Evolutionary conservation across 2,797 vertebrate genomes (phyloP).

Genomic region (Ceyx erithaca): DNA sequence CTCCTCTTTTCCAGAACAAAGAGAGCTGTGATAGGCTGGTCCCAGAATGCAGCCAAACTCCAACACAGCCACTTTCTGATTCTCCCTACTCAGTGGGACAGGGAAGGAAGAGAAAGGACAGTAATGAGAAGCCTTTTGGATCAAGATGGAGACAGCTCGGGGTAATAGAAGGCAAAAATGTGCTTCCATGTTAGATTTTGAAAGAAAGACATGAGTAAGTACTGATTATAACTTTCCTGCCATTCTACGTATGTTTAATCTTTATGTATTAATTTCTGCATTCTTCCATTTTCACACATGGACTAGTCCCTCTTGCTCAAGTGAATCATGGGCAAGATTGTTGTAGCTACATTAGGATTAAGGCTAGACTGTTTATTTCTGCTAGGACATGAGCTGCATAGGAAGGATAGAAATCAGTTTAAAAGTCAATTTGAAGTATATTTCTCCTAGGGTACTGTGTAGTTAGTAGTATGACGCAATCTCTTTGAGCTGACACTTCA

Average conservation of each 20-base stretch:
- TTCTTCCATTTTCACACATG: not conserved
- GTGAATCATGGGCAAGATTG: not conserved
- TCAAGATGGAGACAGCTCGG: not conserved
- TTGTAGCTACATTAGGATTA: not conserved
- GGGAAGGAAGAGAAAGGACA: not conserved
- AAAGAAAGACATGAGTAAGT: not conserved
- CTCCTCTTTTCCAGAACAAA: not conserved
- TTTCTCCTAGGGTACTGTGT: not conserved
- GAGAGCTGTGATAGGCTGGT: not conserved
- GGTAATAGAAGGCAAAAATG: not conserved
- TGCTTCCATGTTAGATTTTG: not conserved
- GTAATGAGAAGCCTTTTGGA: not conserved
- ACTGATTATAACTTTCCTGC: not conserved
- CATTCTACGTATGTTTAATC: not conserved
- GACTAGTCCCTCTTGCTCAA: not conserved
- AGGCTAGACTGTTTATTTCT: not conserved
- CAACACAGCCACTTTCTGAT: not conserved
- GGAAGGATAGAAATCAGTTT: not conserved
- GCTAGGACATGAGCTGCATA: not conserved
- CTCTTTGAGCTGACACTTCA: not conserved
- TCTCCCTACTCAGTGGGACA: accelerated
- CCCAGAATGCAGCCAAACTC: not conserved
- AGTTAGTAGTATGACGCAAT: not conserved
- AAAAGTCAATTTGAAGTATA: not conserved
- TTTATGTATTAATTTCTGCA: not conserved